Conservation (phyloP, 2,113 vertebrate species). For the Phocoena sinus region DNA sequence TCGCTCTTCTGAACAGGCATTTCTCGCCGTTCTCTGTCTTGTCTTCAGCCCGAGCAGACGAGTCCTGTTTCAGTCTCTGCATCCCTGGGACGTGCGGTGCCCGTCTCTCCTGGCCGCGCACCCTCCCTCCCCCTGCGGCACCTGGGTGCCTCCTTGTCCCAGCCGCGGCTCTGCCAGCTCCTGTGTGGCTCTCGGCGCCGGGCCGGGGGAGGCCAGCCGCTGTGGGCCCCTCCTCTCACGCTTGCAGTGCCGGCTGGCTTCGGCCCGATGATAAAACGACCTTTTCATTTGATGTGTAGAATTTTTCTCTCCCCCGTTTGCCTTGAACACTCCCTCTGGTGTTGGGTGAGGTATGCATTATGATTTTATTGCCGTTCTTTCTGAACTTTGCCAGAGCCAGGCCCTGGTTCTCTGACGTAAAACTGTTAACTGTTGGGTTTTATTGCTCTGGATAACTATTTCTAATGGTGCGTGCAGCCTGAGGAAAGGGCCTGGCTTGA, state of each 20-base stretch:
- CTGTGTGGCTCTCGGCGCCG: background rate
- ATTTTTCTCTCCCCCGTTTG: background rate
- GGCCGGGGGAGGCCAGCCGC: background rate
- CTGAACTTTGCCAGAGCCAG: slow-evolving; percentile 59
- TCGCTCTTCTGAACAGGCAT: background rate
- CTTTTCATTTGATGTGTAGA: background rate
- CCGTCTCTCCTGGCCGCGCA: rapidly evolving
- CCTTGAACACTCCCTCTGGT: slow-evolving; percentile 2
- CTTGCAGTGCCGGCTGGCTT: background rate
- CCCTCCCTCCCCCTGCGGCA: rapidly evolving
- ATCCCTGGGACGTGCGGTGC: rapidly evolving
- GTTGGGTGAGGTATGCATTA: background rate
- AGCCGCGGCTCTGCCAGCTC: background rate
- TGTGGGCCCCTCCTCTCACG: background rate
- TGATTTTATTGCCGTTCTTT: slow-evolving; percentile 54
- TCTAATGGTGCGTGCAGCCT: slow-evolving; percentile 63
- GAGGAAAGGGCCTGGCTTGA: background rate
- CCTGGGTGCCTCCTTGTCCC: too few species aligned
- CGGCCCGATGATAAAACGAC: background rate
- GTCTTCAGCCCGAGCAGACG: rapidly evolving
- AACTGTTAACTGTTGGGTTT: slow-evolving; percentile 61
- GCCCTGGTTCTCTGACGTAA: slow-evolving; percentile 69
- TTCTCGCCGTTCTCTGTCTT: rapidly evolving
- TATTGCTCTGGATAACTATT: slow-evolving; percentile 68
- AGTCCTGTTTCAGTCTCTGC: rapidly evolving